phyloP scores from a whole-genome alignment of 2,113 vertebrate genomes.

The Cyprinodon tularosa region DNA sequence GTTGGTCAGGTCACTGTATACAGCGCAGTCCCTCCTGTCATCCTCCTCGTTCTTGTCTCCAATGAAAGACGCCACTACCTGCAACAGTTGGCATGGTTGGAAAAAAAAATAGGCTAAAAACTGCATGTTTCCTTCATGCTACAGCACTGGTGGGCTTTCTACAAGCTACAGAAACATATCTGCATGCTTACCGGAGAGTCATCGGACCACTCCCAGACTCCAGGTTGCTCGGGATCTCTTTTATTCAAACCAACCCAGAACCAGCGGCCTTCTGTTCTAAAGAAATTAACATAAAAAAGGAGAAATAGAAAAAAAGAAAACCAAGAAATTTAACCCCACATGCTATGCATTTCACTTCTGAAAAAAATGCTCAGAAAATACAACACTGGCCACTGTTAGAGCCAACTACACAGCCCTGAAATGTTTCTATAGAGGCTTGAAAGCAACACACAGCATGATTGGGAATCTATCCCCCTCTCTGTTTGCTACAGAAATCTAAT shows the following conservation, averaged over 20 bases:
- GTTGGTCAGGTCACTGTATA: conserved; percentile 82
- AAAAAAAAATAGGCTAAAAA: not conserved
- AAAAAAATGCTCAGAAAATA: not conserved
- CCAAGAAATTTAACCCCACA: conserved; percentile 23
- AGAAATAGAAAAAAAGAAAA: conserved; percentile 28
- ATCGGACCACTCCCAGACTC: conserved; percentile 93
- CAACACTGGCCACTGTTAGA: not conserved
- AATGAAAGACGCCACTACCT: conserved; percentile 91
- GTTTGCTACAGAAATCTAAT: not conserved
- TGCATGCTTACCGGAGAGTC: conserved; percentile 84
- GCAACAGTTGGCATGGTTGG: conserved; percentile 5
- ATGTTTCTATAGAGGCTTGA: not conserved
- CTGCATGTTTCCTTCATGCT: not conserved
- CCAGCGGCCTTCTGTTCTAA: conserved; percentile 86
- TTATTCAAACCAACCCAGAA: conserved; percentile 97
- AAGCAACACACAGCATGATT: not conserved
- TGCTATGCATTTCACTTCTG: not conserved
- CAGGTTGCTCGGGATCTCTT: conserved; percentile 82
- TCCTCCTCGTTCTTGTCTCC: conserved; percentile 84
- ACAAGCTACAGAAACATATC: not conserved
- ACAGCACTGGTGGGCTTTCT: not conserved
- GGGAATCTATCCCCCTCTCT: not conserved
- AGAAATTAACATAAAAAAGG: conserved; percentile 10
- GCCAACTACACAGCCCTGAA: not conserved
- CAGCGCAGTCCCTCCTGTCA: conserved; percentile 85